Conservation (phyloP, 2,113 vertebrate species). For the Paedocypris sp. region DNA sequence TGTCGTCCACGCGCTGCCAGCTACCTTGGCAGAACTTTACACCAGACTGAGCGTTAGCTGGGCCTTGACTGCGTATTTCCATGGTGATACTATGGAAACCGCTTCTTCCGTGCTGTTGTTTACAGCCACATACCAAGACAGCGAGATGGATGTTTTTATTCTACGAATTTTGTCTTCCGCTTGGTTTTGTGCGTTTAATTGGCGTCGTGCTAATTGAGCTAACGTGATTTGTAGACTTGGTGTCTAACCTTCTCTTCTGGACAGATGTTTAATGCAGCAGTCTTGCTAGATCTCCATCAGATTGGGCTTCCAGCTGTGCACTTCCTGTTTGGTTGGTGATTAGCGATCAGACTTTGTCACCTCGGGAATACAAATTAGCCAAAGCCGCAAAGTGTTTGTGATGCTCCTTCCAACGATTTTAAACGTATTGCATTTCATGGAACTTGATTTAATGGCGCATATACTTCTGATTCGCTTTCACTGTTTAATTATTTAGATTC, state of each 20-base stretch:
- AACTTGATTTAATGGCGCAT: too few relatives aligned
- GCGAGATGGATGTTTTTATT: constrained; percentile 14
- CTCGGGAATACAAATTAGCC: too few relatives aligned
- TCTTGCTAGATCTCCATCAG: not conserved
- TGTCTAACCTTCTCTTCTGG: not conserved
- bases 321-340: too few relatives aligned
- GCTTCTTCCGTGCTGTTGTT: constrained; percentile 16
- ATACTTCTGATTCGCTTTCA: too few relatives aligned
- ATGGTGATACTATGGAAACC: constrained; percentile 37
- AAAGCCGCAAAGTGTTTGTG: too few relatives aligned
- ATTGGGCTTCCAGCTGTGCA: not conserved
- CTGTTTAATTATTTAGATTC: too few relatives aligned
- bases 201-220: not conserved
- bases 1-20: constrained; percentile 16
- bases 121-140: constrained; percentile 3
- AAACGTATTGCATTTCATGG: too few relatives aligned
- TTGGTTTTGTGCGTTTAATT: not conserved
- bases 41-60: constrained; percentile 24
- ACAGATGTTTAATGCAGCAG: not conserved
- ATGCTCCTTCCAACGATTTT: too few relatives aligned
- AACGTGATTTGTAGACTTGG: not conserved
- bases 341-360: too few relatives aligned
- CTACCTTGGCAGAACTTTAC: constrained; percentile 17
- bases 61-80: constrained; percentile 27
- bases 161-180: not conserved